Evolutionary conservation across 2,888 invertebrate species (phyloP), one percentile per base, ranked within the genome.

Genomic region (Tenthredo distinguenda): DNA sequence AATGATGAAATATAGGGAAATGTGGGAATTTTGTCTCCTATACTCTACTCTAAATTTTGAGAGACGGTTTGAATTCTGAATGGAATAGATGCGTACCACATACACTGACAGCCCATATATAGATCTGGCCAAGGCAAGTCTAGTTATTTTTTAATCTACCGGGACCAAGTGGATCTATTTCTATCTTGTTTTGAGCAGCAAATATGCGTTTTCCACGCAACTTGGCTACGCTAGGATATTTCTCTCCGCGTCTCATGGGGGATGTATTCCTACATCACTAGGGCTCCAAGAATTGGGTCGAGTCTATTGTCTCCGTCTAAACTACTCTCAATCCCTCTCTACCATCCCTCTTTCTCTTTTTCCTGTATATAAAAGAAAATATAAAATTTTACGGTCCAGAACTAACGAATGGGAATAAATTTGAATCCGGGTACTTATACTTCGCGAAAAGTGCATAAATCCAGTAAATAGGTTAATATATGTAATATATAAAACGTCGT

Each of bases 201-300:
- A 68, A 68, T 68, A 68, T 68, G 68, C 68, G 68, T 68, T 34
- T 68, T 68, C 68, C 68, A 68, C 34, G 68, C 68, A 34, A 68
- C 68, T 68, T 68, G 34, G 34, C 34, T 68, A 34, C 34, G 34
- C 68, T 34, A 68, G 68, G 34, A 68, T 68, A 68, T 68, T 68
- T 34, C 68, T 18, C 68, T 34, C 26, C 34, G 21, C 3, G 26
- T 68, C 68, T 68, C 68, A 26, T 34, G 68, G 68, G 68, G 68
- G 68, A 34, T 68, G 34, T 34, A 34, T 68, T 68, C 68, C 31
- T 68, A 68, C 68, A 34, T 68, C 31, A 68, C 68, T 34, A 62
- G 26, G 68, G 34, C 68, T 68, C 34, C 15, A 15, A 34, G 68
- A 68, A 68, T 34, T 68, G 68, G 68, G 68, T 68, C 34, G 68